A percentile compares a stretch with the other conserved stretches of the same genome.
phyloP scores from a whole-genome alignment of 2,888 invertebrate species.

The Drosophila suboccidentalis region DNA sequence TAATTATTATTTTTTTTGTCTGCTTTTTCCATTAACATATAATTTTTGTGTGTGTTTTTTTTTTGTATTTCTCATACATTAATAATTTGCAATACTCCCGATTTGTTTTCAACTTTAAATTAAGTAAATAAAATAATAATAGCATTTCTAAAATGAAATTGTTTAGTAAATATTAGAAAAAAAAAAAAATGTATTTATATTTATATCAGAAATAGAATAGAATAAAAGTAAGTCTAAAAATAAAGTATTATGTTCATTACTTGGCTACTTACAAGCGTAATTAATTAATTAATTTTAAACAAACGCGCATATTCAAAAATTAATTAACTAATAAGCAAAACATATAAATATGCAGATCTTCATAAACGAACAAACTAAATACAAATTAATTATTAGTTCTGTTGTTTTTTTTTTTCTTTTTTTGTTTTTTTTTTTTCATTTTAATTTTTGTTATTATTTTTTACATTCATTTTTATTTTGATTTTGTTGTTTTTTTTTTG shows the following conservation, averaged over 20 bases:
- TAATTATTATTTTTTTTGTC: conserved; percentile 37
- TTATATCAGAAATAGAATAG: conserved; percentile 44
- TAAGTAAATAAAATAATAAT: conserved; percentile 51
- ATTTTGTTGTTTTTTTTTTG: conserved; percentile 16
- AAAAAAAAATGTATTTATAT: conserved; percentile 29
- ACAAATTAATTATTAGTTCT: conserved; percentile 43
- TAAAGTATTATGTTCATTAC: conserved; percentile 69
- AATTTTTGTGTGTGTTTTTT: conserved; percentile 38
- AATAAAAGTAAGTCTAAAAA: conserved; percentile 38
- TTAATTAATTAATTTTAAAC: conserved; percentile 36
- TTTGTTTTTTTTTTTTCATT: conserved; percentile 22
- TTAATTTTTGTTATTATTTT: conserved; percentile 42
- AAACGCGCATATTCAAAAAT: conserved; percentile 41
- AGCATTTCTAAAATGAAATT: conserved; percentile 74
- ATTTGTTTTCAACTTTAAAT: conserved; percentile 66
- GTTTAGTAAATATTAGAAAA: conserved; percentile 53
- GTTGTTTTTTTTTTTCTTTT: conserved; percentile 8
- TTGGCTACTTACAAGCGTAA: conserved; percentile 66
- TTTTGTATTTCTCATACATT: conserved; percentile 36
- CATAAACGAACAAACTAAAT: conserved; percentile 55
- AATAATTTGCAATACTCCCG: conserved; percentile 78
- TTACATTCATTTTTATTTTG: conserved; percentile 48
- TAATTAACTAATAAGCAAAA: conserved; percentile 50
- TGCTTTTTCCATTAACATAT: conserved; percentile 53
- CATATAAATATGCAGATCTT: conserved; percentile 57